Conservation (phyloP, 92 coral and sea anemone species). For the Galaxea fascicularis region DNA sequence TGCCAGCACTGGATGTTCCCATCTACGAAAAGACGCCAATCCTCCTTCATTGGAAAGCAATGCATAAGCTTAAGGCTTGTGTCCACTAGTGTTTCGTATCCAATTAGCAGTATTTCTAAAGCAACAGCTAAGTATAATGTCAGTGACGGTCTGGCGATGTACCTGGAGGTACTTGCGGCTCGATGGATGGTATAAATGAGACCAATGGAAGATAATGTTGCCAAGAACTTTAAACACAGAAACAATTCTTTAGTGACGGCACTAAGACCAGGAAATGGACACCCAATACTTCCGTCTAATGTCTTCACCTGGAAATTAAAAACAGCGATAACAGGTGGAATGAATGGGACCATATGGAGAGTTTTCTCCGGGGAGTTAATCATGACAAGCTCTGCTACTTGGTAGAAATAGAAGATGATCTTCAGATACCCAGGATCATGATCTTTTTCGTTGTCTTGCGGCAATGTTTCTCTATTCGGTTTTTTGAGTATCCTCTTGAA, state of each 20-base stretch:
- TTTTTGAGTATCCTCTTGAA: not conserved
- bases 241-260: slow-evolving; percentile 65
- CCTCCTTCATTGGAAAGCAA: slow-evolving; percentile 37
- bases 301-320: slow-evolving; percentile 56
- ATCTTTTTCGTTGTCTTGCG: not conserved
- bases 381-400: slow-evolving; percentile 23
- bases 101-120: slow-evolving; percentile 51
- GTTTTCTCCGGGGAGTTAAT: slow-evolving; percentile 13
- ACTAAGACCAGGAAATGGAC: slow-evolving; percentile 74
- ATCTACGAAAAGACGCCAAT: slow-evolving; percentile 44
- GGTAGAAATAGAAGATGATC: slow-evolving; percentile 35
- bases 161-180: not conserved
- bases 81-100: slow-evolving; percentile 58
- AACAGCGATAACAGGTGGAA: slow-evolving; percentile 36
- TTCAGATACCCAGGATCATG: slow-evolving; percentile 38
- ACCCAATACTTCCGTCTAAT: slow-evolving; percentile 27
- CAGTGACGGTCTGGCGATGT: slow-evolving; percentile 11
- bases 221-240: slow-evolving; percentile 39
- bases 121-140: slow-evolving; percentile 37
- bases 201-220: slow-evolving; percentile 24
- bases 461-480: not conserved
- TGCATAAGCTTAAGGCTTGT: slow-evolving; percentile 56
- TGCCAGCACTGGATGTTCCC: slow-evolving; percentile 62
- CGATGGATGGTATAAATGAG: slow-evolving; percentile 37
- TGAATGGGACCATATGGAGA: slow-evolving; percentile 11